These are phyloP conservation scores for Madoqua kirkii DNA, from an alignment of 2,113 vertebrate species.

Conservation along the genomic window DNA sequence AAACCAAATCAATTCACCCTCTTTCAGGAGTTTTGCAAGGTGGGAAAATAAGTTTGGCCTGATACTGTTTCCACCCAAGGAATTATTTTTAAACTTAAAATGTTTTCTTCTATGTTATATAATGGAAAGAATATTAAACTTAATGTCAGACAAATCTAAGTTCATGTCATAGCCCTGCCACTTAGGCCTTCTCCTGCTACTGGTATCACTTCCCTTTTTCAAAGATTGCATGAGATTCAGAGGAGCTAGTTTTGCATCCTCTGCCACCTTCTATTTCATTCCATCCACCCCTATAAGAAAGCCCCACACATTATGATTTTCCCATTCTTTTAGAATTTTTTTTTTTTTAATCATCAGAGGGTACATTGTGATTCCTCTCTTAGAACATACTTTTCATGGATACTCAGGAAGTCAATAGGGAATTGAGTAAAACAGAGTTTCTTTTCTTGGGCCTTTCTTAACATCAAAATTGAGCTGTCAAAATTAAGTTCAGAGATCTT, in stretches of 20 bases:
- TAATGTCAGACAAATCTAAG: slow-evolving; percentile 46
- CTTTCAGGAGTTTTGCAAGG: not conserved
- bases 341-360: not conserved
- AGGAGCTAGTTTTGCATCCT: not conserved
- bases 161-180: not conserved
- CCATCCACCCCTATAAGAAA: not conserved
- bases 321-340: not conserved
- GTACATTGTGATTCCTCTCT: not conserved
- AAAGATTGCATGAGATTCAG: not conserved
- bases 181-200: not conserved
- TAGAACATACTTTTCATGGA: not conserved
- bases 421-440: not conserved
- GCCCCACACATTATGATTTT: not conserved
- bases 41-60: not conserved
- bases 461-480: not conserved
- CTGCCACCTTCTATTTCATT: not conserved
- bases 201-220: not conserved
- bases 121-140: not conserved
- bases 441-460: not conserved
- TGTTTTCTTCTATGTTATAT: slow-evolving; percentile 22
- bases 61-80: not conserved
- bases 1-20: not conserved
- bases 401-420: not conserved
- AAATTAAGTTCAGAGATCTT: not conserved
- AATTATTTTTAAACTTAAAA: slow-evolving; percentile 34